Conservation (phyloP, 2,113 vertebrate genomes). For the Chrysemys picta region DNA sequence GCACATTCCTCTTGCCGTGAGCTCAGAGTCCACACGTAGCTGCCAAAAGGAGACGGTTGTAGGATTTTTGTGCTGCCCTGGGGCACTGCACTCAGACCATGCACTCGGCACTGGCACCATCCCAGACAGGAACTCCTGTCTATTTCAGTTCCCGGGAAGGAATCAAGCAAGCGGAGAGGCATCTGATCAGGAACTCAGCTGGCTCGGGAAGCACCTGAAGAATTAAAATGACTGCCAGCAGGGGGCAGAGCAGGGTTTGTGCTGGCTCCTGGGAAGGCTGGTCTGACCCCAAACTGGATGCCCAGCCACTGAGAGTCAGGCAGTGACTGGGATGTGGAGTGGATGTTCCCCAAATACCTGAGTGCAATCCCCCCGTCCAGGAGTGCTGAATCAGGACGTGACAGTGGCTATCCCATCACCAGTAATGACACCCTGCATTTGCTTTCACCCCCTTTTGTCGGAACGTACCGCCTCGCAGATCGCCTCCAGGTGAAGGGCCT, state of each 20-base stretch:
- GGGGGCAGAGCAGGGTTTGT: neutral
- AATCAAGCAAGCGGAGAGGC: neutral
- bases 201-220: neutral
- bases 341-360: fast-evolving
- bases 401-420: fast-evolving
- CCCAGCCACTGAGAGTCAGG: fast-evolving
- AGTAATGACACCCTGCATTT: neutral
- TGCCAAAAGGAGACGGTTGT: neutral
- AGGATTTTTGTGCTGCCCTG: fast-evolving
- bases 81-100: neutral
- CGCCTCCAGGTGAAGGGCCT: conserved; percentile 91
- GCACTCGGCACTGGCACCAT: neutral
- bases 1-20: fast-evolving
- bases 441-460: fast-evolving
- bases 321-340: neutral
- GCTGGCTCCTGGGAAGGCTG: fast-evolving
- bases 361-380: fast-evolving
- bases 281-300: fast-evolving
- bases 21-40: neutral
- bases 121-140: neutral
- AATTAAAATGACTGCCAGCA: neutral
- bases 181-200: neutral
- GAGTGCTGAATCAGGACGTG: fast-evolving
- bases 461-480: conserved; percentile 88
- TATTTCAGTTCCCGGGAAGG: neutral